Evolutionary conservation across 2,888 invertebrate genomes (phyloP).

Genomic region (Marronus borbonicus): DNA sequence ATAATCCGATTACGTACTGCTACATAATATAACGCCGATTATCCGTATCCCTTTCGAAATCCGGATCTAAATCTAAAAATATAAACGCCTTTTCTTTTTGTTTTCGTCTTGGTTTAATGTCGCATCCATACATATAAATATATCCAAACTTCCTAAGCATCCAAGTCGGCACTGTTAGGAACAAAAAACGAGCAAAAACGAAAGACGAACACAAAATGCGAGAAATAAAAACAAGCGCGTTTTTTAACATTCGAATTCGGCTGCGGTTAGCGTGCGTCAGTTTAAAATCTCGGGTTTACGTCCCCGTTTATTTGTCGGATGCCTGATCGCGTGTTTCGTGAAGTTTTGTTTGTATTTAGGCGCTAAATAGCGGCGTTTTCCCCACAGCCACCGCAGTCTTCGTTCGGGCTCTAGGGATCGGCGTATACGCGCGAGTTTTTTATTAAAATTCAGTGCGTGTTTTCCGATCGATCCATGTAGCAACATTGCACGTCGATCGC

Average conservation of each 20-base stretch:
- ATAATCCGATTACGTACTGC: background rate
- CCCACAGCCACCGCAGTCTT: background rate
- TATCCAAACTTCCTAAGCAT: constrained; percentile 6
- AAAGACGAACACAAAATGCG: constrained; percentile 26
- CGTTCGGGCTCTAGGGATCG: background rate
- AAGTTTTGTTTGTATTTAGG: constrained; percentile 41
- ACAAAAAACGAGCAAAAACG: background rate
- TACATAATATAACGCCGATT: background rate
- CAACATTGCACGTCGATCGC: background rate
- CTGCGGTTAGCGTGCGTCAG: background rate
- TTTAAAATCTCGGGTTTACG: background rate
- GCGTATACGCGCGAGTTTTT: constrained; percentile 1
- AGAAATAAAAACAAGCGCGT: constrained; percentile 22
- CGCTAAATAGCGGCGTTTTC: background rate
- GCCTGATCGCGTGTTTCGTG: background rate
- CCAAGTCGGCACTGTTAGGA: background rate
- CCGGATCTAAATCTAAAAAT: constrained; percentile 31
- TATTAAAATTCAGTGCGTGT: constrained; percentile 24
- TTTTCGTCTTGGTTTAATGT: constrained; percentile 10
- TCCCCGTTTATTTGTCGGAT: constrained; percentile 1
- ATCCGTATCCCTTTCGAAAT: background rate
- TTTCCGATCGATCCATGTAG: background rate
- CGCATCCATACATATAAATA: background rate
- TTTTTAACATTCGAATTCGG: background rate
- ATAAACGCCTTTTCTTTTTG: background rate